Conservation (phyloP, 2,888 invertebrate genomes). For the Leptinotarsa juncta region DNA sequence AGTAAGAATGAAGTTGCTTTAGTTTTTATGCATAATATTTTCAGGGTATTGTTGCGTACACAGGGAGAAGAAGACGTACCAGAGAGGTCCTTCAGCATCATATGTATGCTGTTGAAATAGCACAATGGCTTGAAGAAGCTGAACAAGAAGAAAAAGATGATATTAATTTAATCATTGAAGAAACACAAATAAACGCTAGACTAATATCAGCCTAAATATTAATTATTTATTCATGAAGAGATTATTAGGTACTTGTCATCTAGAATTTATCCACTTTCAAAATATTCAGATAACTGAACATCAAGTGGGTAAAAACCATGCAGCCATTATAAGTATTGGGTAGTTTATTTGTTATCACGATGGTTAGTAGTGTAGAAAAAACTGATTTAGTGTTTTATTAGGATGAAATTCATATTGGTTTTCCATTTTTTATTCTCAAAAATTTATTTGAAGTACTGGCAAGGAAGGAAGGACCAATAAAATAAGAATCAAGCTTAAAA, state of each 20-base stretch:
- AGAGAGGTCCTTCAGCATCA: slow-evolving; percentile 80
- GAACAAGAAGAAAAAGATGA: slow-evolving; percentile 61
- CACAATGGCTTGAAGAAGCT: slow-evolving; percentile 79
- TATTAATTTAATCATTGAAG: slow-evolving; percentile 55
- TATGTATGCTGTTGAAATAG: slow-evolving; percentile 82
- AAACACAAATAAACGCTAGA: slow-evolving; percentile 56
- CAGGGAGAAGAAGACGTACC: slow-evolving; percentile 80
- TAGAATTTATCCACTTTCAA: not conserved
- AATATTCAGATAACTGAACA: not conserved
- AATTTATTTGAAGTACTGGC: too few relatives aligned
- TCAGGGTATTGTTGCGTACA: slow-evolving; percentile 74
- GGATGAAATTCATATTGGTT: too few relatives aligned
- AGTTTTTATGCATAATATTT: not conserved
- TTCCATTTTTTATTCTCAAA: too few relatives aligned
- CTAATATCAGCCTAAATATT: slow-evolving; percentile 51
- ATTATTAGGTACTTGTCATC: slow-evolving; percentile 5
- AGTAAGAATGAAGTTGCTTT: not conserved
- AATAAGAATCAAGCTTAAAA: too few relatives aligned
- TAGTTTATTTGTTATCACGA: not conserved
- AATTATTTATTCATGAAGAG: not conserved
- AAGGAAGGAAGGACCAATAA: too few relatives aligned
- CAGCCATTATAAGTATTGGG: not conserved
- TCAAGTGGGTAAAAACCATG: not conserved
- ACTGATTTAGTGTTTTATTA: too few relatives aligned
- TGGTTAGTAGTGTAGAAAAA: not conserved